Evolutionary conservation across 2,113 vertebrate species (phyloP), one percentile per base, ranked within the genome.

Genomic region (Callipepla californica): DNA sequence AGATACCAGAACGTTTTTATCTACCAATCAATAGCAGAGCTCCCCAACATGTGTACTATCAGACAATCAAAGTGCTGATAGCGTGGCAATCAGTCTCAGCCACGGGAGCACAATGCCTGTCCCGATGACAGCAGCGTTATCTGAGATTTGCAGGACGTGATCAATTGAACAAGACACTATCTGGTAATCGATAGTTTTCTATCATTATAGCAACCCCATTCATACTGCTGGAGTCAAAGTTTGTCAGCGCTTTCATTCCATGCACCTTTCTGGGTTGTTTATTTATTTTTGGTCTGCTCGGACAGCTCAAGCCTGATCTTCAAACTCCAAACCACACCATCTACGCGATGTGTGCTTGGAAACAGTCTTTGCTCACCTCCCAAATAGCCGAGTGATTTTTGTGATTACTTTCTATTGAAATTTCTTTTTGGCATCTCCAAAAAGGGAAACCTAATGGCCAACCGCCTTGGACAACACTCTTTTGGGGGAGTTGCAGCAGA

Each of bases 31-130:
- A 98, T 98, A 98, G 78, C 85, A 74, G 89, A 89, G 89, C 87
- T 96, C 92, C 81, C 93, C 62, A 96, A 97, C 93, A 92, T 94
- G 97, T 96, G 96, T 98, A 97, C 90, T 87, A 93, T 98, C 96
- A 97, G 98, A 97, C 51, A 98, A 98, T 97, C 97, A 97, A 98
- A 95, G 73, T 96, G 96, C 96, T 77, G 96, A 95, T 93, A 97
- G 95, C 92, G 34, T 59, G 19, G 96, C 97, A 96, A 97, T 98
- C 96, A 92, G 93, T 98, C 97, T 97, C 73, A 94, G 95, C 95
- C 95, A 80, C 92, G 81, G 92, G 97, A 97, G 97, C 94, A 97
- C 98, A 97, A 98, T 98, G 80, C 97, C 93, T 97, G 96, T 72
- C 55, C 85, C 95, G 95, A 96, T 87, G 88, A 98, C 97, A 96